Evolutionary conservation across 2,797 vertebrate species (phyloP).

Genomic region (Anguilla megastoma): DNA sequence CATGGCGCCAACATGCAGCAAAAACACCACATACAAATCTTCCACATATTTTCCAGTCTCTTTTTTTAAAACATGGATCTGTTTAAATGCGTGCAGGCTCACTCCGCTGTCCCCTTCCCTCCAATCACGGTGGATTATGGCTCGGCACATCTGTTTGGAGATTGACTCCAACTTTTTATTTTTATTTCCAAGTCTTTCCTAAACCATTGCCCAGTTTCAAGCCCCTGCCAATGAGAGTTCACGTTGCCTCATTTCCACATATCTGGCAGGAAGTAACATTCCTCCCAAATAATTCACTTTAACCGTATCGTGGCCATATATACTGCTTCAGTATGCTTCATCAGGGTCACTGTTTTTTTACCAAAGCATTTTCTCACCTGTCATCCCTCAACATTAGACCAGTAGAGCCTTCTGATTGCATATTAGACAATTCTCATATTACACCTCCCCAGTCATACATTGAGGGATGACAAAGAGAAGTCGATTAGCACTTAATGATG

Average conservation of each 20-base stretch:
- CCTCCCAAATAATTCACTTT: not conserved
- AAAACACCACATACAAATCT: conserved; percentile 40
- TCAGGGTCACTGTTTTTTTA: not conserved
- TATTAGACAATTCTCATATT: no score
- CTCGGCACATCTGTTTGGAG: conserved; percentile 17
- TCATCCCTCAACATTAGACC: not conserved
- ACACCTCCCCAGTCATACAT: no score
- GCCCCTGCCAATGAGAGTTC: conserved; percentile 1
- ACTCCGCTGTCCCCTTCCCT: not conserved
- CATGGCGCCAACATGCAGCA: conserved; percentile 30
- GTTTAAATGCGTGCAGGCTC: conserved; percentile 29
- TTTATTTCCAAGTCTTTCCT: not conserved
- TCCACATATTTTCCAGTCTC: conserved; percentile 40
- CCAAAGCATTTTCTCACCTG: not conserved
- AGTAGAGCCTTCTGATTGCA: not conserved
- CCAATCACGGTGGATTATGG: conserved; percentile 11
- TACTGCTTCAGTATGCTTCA: not conserved
- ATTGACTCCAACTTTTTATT: conserved; percentile 23
- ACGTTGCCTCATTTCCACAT: not conserved
- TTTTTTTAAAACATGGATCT: conserved; percentile 46
- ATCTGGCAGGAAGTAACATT: not conserved
- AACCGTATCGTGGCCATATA: not conserved
- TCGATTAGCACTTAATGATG: no score
- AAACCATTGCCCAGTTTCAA: conserved; percentile 18
- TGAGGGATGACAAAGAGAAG: no score